Conservation (phyloP, 2,797 vertebrate genomes). For the Anomalospiza imberbis region DNA sequence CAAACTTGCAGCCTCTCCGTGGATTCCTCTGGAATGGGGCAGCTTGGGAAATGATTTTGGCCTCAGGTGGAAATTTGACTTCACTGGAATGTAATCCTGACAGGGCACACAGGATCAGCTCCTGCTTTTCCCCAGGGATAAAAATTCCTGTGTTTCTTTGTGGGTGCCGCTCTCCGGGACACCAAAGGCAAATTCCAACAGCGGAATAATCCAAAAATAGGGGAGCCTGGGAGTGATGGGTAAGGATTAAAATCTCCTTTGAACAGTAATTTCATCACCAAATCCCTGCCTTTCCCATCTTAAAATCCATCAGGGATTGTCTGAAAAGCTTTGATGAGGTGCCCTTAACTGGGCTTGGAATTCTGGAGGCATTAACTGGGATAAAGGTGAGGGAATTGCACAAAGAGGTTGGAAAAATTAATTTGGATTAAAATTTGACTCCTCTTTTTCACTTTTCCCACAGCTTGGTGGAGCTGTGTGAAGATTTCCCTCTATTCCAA, state of each 20-base stretch:
- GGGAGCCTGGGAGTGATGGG: background rate
- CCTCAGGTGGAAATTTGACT: background rate
- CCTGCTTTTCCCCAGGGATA: background rate
- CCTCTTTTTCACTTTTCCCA: background rate
- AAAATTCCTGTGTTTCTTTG: background rate
- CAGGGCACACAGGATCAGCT: background rate
- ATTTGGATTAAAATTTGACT: background rate
- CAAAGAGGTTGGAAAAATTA: background rate
- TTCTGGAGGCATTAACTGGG: background rate
- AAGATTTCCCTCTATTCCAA: background rate
- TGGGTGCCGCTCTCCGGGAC: background rate
- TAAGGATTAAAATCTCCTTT: background rate
- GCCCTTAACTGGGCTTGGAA: background rate
- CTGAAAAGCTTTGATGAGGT: background rate
- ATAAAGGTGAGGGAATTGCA: background rate
- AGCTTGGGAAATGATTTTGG: rapidly evolving
- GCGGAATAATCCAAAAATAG: rapidly evolving
- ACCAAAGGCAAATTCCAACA: background rate
- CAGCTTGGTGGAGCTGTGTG: background rate
- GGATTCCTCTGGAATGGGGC: background rate
- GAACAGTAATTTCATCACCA: background rate
- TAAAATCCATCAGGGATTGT: background rate
- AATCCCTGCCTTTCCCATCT: background rate
- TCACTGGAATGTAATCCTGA: background rate
- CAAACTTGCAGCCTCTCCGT: rapidly evolving